These are phyloP conservation scores for Taphrorychus bicolor DNA, from an alignment of 2,888 invertebrate species.

Conservation along the genomic window DNA sequence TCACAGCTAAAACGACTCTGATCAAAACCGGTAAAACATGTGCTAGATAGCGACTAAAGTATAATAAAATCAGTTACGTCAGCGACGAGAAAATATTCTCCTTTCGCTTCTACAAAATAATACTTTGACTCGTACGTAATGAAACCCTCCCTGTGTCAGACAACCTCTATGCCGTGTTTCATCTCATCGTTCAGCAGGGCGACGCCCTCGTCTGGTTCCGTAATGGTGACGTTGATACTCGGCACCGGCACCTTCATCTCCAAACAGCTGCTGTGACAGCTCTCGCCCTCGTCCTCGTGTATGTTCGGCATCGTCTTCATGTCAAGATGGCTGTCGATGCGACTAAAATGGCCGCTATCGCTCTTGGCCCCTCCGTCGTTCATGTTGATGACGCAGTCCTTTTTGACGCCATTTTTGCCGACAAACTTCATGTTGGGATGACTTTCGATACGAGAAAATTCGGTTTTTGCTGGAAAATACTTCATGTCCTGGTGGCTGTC, in stretches of 20 bases:
- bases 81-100: not conserved
- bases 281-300: slow-evolving; percentile 40
- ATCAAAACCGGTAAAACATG: too few relatives aligned
- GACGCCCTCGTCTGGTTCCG: slow-evolving; percentile 55
- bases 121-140: not conserved
- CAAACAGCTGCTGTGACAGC: slow-evolving; percentile 34
- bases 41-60: too few relatives aligned
- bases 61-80: too few relatives aligned
- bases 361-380: slow-evolving; percentile 5
- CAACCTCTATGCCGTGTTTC: not conserved
- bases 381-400: slow-evolving; percentile 32
- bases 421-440: slow-evolving; percentile 36
- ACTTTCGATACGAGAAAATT: slow-evolving; percentile 33
- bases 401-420: slow-evolving; percentile 31
- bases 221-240: slow-evolving; percentile 60
- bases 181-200: slow-evolving; percentile 45
- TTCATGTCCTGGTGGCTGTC: slow-evolving; percentile 34
- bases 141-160: not conserved
- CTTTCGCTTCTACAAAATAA: not conserved
- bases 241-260: slow-evolving; percentile 60
- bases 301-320: slow-evolving; percentile 40
- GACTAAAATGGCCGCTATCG: slow-evolving; percentile 25
- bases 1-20: not conserved
- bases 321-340: slow-evolving; percentile 40
- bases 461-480: slow-evolving; percentile 6